Conservation (phyloP, 2,797 vertebrate genomes). For the Danio choprae region DNA sequence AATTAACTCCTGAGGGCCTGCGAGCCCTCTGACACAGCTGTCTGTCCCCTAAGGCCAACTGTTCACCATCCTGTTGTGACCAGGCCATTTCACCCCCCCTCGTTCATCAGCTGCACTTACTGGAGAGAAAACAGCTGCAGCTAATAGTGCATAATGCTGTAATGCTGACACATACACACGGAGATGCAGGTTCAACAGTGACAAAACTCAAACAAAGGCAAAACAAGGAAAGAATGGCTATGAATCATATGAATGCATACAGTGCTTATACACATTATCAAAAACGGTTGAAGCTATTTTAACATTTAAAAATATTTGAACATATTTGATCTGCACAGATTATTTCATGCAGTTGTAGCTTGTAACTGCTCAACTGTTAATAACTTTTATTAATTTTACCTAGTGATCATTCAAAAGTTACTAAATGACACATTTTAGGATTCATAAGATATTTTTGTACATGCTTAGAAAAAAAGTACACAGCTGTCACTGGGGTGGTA, state of each 20-base stretch:
- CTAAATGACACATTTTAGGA: not conserved
- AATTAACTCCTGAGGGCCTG: conserved; percentile 72
- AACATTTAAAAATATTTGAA: too few species aligned
- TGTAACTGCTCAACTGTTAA: not conserved
- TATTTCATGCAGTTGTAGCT: not conserved
- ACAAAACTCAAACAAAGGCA: not conserved
- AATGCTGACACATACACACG: conserved; percentile 20
- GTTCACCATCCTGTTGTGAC: conserved; percentile 34
- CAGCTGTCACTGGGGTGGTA: too few species aligned
- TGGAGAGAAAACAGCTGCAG: conserved; percentile 33
- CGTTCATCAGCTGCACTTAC: conserved; percentile 8
- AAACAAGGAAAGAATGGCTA: not conserved
- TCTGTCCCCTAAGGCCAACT: conserved; percentile 42
- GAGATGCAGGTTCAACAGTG: not conserved
- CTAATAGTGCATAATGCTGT: conserved; percentile 9
- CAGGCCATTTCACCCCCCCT: conserved; percentile 14
- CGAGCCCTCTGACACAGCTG: conserved; percentile 62
- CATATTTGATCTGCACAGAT: not conserved
- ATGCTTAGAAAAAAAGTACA: too few species aligned
- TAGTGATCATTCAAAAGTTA: not conserved
- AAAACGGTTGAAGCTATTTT: too few species aligned
- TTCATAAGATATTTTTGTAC: not conserved
- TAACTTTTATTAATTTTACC: not conserved
- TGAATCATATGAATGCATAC: not conserved
- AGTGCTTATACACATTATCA: not conserved